Base-by-base conservation (phyloP, 2,797 vertebrate genomes). In the Takifugu rubripes region DNA sequence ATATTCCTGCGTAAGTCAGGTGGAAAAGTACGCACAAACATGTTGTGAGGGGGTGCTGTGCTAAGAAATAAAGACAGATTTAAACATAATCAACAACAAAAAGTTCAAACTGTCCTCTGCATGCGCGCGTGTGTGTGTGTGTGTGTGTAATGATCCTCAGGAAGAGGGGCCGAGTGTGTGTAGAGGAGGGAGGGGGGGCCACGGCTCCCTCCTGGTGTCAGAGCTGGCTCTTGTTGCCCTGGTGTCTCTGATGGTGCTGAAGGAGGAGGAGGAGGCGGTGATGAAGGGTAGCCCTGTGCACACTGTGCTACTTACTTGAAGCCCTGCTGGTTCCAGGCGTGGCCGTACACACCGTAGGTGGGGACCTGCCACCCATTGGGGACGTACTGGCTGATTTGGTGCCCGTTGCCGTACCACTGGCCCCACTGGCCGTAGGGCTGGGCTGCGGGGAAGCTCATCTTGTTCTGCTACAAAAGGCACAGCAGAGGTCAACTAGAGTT, bases 351-450 rank as follows among this genome's bases (percentile, higher is more conserved):
- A 25, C 94, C 90, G 9, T 98, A 99, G 53, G 95, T 89, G 60
- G 97, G 97, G 66, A 99, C 93, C 79, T 97, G 96, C 97, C 97
- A 98, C 60, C 96, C 95, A 5, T 98, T 98, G 52, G 95, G 95
- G 86, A 99, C 88, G 47, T 98, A 99, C 85, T 99, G 97, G 70
- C 94, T 92, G 61, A 98, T 95, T 83, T 98, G 95, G 60, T 95
- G 96, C 49, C 95, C 92, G 0, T 91, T 96, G 78, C 97, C 90
- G 44, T 98, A 98, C 94, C 96, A 99, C 82, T 98, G 96, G 25
- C 95, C 94, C 96, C 96, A 98, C 87, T 98, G 97, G 68, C 94
- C 94, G 5, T 97, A 99, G 5, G 94, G 81, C 29, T 93, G 95
- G 3, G 96, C 93, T 1, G 96, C 92, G 64, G 85, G 78, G 50